Evolutionary conservation across 2,888 invertebrate species (phyloP).

Genomic region (Aelia acuminata): DNA sequence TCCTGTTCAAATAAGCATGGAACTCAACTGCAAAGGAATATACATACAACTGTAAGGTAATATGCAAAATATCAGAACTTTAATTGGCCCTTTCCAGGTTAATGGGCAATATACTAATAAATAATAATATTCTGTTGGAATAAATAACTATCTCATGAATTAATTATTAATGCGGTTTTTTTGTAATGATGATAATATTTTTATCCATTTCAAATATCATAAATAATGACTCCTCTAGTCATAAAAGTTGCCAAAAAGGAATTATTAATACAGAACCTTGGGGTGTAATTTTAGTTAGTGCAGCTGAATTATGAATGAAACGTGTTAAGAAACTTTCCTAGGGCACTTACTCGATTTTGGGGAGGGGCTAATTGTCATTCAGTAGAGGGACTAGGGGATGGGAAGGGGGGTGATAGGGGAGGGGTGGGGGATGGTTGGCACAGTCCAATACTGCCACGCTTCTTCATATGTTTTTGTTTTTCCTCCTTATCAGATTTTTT

Average conservation of each 20-base stretch:
- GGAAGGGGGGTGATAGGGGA: not conserved
- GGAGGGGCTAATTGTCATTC: slow-evolving; percentile 10
- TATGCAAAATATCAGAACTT: too few relatives aligned
- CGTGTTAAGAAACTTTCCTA: slow-evolving; percentile 1
- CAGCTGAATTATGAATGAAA: slow-evolving; percentile 11
- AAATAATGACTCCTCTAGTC: not conserved
- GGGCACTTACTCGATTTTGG: slow-evolving; percentile 18
- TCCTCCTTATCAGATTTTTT: slow-evolving; percentile 44
- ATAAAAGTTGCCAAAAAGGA: not conserved
- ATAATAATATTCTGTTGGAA: too few relatives aligned
- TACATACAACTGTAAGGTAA: too few relatives aligned
- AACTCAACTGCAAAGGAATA: too few relatives aligned
- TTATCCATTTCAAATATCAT: not conserved
- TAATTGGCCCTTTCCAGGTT: too few relatives aligned
- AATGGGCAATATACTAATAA: too few relatives aligned
- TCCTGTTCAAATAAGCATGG: too few relatives aligned
- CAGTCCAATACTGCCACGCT: not conserved
- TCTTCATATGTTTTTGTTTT: not conserved
- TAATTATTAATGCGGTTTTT: too few relatives aligned
- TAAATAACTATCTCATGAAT: too few relatives aligned
- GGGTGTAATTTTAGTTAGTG: slow-evolving; percentile 18
- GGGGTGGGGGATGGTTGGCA: not conserved
- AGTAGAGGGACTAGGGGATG: not conserved
- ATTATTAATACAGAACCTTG: not conserved
- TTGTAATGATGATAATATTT: too few relatives aligned